Conservation (phyloP, 2,113 vertebrate species). For the Geococcyx californianus region DNA sequence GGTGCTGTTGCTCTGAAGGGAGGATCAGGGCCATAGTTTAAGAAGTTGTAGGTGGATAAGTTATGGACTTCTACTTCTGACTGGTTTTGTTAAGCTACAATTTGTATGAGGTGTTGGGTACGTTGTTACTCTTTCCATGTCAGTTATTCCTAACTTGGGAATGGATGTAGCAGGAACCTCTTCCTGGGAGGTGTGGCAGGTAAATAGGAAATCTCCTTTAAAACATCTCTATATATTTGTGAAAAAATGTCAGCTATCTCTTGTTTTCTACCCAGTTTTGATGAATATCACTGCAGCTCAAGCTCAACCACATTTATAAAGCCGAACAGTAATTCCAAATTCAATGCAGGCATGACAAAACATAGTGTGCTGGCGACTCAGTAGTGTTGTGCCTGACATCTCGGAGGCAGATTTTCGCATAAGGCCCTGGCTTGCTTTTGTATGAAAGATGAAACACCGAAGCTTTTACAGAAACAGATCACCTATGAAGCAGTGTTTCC, state of each 20-base stretch:
- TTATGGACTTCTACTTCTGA: not conserved
- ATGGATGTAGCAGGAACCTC: not conserved
- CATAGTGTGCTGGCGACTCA: not conserved
- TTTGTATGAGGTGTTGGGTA: not conserved
- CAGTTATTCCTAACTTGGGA: not conserved
- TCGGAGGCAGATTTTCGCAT: not conserved
- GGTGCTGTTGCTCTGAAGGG: not conserved
- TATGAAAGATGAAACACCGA: not conserved
- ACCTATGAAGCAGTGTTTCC: not conserved
- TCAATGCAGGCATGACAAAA: not conserved
- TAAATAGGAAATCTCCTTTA: not conserved
- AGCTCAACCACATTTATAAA: not conserved
- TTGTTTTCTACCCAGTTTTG: not conserved
- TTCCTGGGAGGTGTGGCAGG: not conserved
- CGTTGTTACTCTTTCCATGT: not conserved
- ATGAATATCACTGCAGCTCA: not conserved
- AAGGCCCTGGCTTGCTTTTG: not conserved
- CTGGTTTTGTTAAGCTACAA: not conserved
- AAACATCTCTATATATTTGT: not conserved
- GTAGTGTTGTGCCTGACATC: accelerated
- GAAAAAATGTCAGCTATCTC: not conserved
- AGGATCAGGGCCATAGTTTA: not conserved
- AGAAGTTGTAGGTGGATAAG: not conserved
- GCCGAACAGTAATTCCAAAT: not conserved
- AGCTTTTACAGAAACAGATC: not conserved